These are phyloP conservation scores for Pogonomyrmex barbatus DNA, from an alignment of 1,140 invertebrate species.

Conservation along the genomic window DNA sequence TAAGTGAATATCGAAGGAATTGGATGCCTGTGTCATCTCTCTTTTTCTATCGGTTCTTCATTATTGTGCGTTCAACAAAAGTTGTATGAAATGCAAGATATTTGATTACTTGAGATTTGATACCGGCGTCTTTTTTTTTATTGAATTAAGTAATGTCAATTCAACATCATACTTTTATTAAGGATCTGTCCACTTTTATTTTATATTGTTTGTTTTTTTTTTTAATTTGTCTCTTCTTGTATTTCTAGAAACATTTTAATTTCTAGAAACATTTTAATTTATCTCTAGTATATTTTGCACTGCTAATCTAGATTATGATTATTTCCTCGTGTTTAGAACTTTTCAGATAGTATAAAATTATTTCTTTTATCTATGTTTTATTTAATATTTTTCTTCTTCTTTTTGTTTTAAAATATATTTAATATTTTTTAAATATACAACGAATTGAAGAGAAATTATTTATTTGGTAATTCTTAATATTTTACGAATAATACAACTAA, in stretches of 20 bases:
- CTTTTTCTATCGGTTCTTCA: conserved; percentile 10
- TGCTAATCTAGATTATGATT: conserved; percentile 11
- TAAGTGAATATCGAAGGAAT: conserved; percentile 56
- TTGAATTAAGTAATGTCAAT: neutral
- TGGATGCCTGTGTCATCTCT: neutral
- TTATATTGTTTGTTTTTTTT: neutral
- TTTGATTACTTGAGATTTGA: conserved; percentile 11
- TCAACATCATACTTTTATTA: neutral
- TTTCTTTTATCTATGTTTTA: neutral
- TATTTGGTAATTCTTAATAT: neutral
- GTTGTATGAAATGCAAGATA: neutral
- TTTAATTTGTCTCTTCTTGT: neutral
- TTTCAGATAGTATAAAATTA: conserved; percentile 21
- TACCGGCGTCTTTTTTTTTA: neutral
- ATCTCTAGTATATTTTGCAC: neutral
- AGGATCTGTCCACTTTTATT: neutral
- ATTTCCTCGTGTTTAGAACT: neutral
- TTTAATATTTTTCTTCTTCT: neutral
- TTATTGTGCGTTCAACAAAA: neutral
- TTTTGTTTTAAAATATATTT: neutral
- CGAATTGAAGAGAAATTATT: neutral
- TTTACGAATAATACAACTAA: neutral
- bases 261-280: neutral
- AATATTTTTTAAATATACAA: neutral
- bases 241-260: neutral